phyloP scores from a whole-genome alignment of 2,113 vertebrate genomes.

The Notothenia coriiceps region DNA sequence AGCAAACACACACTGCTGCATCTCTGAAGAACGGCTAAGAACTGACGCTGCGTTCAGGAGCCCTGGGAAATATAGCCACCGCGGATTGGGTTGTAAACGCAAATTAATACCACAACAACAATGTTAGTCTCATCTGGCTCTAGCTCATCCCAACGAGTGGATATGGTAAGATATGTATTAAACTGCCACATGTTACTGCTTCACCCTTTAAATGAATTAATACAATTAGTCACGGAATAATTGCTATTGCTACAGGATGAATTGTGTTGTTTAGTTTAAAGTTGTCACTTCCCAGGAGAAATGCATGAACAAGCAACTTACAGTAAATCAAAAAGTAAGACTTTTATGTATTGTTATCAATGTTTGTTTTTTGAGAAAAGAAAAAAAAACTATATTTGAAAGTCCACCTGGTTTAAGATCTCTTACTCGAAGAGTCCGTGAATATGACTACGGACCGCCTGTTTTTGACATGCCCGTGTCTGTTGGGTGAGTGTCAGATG shows the following conservation, averaged over 20 bases:
- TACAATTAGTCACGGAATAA: background rate
- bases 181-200: rapidly evolving
- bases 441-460: slow-evolving; percentile 52
- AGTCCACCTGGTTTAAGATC: rapidly evolving
- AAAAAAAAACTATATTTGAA: background rate
- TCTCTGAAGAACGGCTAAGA: slow-evolving; percentile 39
- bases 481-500: slow-evolving; percentile 29
- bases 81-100: background rate
- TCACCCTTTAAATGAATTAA: background rate
- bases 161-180: background rate
- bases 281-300: background rate
- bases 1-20: slow-evolving; percentile 39
- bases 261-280: background rate
- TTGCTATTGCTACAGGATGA: background rate
- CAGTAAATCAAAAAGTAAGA: background rate
- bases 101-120: too few relatives aligned
- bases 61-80: background rate
- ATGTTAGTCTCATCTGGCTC: background rate
- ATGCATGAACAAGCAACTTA: background rate
- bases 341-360: background rate
- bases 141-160: rapidly evolving
- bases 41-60: slow-evolving; percentile 30
- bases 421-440: background rate
- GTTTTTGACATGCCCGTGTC: slow-evolving; percentile 53
- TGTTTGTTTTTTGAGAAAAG: background rate